A percentile compares a stretch with the other conserved stretches of the same genome.
These are phyloP conservation scores for Drosophila ohnishii DNA, from an alignment of 1,140 invertebrate genomes.

Conservation along the genomic window DNA sequence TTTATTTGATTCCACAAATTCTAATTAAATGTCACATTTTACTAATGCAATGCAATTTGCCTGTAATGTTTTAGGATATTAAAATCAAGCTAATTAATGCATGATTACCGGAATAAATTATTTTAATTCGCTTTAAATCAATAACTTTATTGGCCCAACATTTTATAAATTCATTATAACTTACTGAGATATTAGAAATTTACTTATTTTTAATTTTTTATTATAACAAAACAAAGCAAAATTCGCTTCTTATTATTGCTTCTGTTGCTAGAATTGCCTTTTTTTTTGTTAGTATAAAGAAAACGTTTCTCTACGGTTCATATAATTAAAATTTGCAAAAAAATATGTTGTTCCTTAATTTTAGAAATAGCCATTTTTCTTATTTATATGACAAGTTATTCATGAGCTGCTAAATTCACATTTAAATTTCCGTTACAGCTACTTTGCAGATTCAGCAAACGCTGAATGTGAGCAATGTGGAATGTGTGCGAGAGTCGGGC, in stretches of 20 bases:
- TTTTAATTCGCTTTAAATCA: neutral
- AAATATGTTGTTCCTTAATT: neutral
- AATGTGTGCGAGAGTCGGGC: neutral
- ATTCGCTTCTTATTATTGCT: neutral
- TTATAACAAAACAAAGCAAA: neutral
- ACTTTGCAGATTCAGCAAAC: constrained; percentile 3
- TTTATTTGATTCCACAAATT: neutral
- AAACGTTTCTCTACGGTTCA: too few relatives aligned
- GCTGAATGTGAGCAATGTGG: neutral
- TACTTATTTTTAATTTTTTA: neutral
- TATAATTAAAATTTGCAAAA: neutral
- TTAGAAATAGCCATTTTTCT: neutral
- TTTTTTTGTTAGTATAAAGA: neutral
- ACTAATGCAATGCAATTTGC: neutral
- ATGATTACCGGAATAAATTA: neutral
- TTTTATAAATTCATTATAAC: neutral
- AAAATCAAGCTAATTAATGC: neutral
- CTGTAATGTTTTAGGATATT: neutral
- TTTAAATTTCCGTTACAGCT: neutral
- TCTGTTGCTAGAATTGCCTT: too few relatives aligned
- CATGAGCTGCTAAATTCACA: neutral
- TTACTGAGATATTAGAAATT: neutral
- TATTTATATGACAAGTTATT: neutral
- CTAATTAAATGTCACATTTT: neutral
- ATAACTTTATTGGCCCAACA: neutral